Evolutionary conservation across 2,113 vertebrate species (phyloP).

Genomic region (Ciconia stormi): DNA sequence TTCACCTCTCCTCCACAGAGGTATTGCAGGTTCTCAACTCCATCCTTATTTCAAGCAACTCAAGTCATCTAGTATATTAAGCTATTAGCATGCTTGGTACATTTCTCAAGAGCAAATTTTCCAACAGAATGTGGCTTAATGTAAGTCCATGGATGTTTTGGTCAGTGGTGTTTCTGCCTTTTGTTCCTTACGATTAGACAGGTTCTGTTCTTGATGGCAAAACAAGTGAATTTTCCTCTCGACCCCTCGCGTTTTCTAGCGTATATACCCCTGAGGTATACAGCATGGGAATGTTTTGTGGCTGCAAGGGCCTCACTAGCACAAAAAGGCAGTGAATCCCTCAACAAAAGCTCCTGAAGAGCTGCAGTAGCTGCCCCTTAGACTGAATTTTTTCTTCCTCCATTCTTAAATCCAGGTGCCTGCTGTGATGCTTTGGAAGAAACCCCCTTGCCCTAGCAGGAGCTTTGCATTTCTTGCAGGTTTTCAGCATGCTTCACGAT

Average conservation of each 20-base stretch:
- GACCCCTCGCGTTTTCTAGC: not conserved
- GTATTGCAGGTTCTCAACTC: not conserved
- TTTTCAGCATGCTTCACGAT: not conserved
- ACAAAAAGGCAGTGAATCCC: not conserved
- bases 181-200: not conserved
- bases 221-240: not conserved
- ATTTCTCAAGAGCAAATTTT: not conserved
- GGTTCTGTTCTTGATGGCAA: not conserved
- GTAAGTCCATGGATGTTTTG: not conserved
- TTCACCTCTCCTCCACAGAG: not conserved
- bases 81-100: not conserved
- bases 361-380: not conserved
- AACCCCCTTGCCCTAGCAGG: not conserved
- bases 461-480: not conserved
- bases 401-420: not conserved
- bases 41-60: not conserved
- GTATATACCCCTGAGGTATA: not conserved
- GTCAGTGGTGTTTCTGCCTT: not conserved
- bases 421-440: not conserved
- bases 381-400: not conserved
- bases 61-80: not conserved
- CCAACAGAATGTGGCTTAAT: not conserved
- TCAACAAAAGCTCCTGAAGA: not conserved
- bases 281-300: not conserved
- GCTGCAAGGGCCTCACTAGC: not conserved